Evolutionary conservation across 2,113 vertebrate species (phyloP).

Genomic region (Nerophis ophidion): DNA sequence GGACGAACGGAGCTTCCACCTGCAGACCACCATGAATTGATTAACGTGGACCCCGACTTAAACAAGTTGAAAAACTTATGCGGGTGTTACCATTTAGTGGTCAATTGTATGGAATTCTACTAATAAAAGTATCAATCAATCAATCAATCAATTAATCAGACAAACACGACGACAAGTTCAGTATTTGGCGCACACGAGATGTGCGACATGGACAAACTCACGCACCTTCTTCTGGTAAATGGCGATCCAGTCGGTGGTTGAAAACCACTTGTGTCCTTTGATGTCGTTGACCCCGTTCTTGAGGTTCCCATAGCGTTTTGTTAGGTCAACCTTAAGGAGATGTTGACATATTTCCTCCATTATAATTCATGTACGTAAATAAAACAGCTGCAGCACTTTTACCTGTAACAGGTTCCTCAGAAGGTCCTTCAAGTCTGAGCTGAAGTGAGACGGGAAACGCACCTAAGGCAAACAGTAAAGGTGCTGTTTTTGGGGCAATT

Average conservation of each 20-base stretch:
- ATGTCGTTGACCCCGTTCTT: slow-evolving; percentile 90
- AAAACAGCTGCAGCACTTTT: neutral
- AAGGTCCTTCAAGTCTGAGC: slow-evolving; percentile 89
- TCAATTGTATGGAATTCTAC: no score
- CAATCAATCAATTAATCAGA: no score
- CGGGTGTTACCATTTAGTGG: no score
- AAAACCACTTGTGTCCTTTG: slow-evolving; percentile 91
- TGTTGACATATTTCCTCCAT: neutral
- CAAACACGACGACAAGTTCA: neutral
- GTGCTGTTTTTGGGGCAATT: neutral
- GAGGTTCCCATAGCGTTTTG: slow-evolving; percentile 88
- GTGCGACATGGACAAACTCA: neutral
- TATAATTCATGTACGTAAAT: neutral
- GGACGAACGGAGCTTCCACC: slow-evolving; percentile 90
- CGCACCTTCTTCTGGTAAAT: slow-evolving; percentile 87
- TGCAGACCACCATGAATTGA: no score
- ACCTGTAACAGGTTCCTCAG: slow-evolving; percentile 86
- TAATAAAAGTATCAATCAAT: no score
- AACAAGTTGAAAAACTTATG: no score
- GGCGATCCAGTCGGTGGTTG: slow-evolving; percentile 89
- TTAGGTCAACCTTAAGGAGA: slow-evolving; percentile 78
- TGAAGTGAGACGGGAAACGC: slow-evolving; percentile 90
- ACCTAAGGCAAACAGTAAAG: slow-evolving; percentile 60
- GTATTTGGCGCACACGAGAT: neutral
- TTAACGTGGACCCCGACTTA: no score